Percentiles rank a stretch among this genome's conserved stretches.
Evolutionary conservation across 2,113 vertebrate species (phyloP).

Genomic region (Galemys pyrenaicus): DNA sequence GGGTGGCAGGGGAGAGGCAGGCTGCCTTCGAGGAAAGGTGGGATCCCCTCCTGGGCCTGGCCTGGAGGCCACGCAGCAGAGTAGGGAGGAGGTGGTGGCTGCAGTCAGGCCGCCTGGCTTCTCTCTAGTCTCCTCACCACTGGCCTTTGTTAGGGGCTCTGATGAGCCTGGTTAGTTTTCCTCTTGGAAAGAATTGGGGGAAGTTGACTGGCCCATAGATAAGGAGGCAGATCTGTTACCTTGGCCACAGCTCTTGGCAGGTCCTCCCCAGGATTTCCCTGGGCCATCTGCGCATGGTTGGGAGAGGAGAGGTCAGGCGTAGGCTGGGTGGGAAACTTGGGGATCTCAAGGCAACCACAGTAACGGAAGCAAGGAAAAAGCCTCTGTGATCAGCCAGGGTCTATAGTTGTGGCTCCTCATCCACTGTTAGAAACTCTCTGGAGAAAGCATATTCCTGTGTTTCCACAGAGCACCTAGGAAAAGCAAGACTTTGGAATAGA

Average conservation of each 20-base stretch:
- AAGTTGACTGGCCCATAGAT: slow-evolving; percentile 27
- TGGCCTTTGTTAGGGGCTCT: not conserved
- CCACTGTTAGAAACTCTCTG: not conserved
- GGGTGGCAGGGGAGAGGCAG: not conserved
- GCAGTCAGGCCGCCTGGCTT: fast-evolving
- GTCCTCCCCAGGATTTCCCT: slow-evolving; percentile 72
- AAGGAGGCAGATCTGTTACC: slow-evolving; percentile 41
- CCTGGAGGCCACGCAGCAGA: fast-evolving
- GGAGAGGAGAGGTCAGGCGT: slow-evolving; percentile 60
- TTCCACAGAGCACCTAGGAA: not conserved
- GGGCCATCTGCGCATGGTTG: not conserved
- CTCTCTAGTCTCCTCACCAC: not conserved
- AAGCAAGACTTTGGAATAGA: not conserved
- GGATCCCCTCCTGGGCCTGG: not conserved
- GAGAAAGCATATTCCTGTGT: not conserved
- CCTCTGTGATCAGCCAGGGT: not conserved
- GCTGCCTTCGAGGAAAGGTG: not conserved
- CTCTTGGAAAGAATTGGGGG: slow-evolving; percentile 71
- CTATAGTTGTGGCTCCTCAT: not conserved
- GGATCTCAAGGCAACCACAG: not conserved
- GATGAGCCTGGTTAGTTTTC: slow-evolving; percentile 27
- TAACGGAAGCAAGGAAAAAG: not conserved
- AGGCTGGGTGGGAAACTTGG: slow-evolving; percentile 21
- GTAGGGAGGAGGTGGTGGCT: not conserved
- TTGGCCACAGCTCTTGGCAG: slow-evolving; percentile 31